Conservation (phyloP, 2,888 invertebrate genomes). For the Troides oblongomaculatus region DNA sequence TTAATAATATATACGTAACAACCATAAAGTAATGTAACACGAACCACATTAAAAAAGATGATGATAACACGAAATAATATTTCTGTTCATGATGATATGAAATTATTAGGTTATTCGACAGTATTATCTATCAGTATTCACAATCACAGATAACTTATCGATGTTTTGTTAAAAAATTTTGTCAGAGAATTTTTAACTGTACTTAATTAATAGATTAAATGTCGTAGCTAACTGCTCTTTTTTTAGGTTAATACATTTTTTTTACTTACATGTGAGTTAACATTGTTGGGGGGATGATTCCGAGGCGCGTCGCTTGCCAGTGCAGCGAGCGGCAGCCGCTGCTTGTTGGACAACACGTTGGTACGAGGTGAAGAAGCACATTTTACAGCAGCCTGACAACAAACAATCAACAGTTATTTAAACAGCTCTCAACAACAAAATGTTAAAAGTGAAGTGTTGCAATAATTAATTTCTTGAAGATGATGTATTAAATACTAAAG, state of each 20-base stretch:
- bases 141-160: slow-evolving; percentile 1
- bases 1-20: neutral
- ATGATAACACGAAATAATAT: too few relatives aligned
- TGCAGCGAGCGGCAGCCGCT: slow-evolving; percentile 68
- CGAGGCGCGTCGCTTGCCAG: slow-evolving; percentile 66
- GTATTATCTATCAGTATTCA: neutral
- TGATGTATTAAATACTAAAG: neutral
- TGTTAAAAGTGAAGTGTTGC: neutral
- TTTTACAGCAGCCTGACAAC: slow-evolving; percentile 73
- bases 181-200: too few relatives aligned
- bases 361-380: slow-evolving; percentile 76
- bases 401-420: slow-evolving; percentile 29
- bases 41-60: too few relatives aligned
- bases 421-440: neutral
- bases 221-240: neutral
- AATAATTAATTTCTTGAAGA: neutral
- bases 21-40: neutral
- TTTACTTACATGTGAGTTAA: slow-evolving; percentile 76
- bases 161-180: neutral
- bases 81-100: too few relatives aligned
- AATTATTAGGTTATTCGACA: neutral
- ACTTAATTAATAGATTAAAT: neutral
- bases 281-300: slow-evolving; percentile 73
- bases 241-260: neutral
- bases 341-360: slow-evolving; percentile 73